A percentile compares a stretch with the other conserved stretches of the same genome.
Evolutionary conservation across 2,797 vertebrate genomes (phyloP).

Genomic region (Cyclura pinguis): DNA sequence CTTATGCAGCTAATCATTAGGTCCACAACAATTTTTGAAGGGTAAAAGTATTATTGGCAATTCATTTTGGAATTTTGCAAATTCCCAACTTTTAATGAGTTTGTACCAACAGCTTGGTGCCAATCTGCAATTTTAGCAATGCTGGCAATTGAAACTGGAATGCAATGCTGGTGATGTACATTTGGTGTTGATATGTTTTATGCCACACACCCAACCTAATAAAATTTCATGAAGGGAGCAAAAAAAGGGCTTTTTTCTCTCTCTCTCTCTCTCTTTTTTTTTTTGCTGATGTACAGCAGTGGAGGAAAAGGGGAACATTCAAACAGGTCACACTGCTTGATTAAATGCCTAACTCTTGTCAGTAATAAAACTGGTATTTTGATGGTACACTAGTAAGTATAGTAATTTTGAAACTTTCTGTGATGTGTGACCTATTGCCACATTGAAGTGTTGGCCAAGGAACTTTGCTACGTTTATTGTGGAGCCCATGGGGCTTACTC

Average conservation of each 20-base stretch:
- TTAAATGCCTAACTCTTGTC: not conserved
- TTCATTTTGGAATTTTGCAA: slow-evolving; percentile 1
- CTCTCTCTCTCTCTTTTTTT: not conserved
- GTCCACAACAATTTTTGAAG: not conserved
- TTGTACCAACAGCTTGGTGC: not conserved
- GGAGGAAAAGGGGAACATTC: too few species aligned
- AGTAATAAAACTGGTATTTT: not conserved
- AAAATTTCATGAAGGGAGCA: not conserved
- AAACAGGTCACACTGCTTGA: not conserved
- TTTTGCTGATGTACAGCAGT: not conserved
- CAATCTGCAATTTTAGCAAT: not conserved
- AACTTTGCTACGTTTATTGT: not conserved
- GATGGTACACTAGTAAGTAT: not conserved
- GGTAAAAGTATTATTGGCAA: not conserved
- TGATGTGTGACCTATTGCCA: not conserved
- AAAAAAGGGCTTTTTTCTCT: not conserved
- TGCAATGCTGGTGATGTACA: not conserved
- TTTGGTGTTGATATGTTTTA: not conserved
- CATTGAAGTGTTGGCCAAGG: not conserved
- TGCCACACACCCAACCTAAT: not conserved
- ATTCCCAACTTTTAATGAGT: not conserved
- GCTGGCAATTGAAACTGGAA: not conserved
- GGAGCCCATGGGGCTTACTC: not conserved
- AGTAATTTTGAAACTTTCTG: not conserved
- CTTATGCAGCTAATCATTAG: not conserved